Conservation (phyloP, 2,888 invertebrate genomes). For the Synergus laeviventris region DNA sequence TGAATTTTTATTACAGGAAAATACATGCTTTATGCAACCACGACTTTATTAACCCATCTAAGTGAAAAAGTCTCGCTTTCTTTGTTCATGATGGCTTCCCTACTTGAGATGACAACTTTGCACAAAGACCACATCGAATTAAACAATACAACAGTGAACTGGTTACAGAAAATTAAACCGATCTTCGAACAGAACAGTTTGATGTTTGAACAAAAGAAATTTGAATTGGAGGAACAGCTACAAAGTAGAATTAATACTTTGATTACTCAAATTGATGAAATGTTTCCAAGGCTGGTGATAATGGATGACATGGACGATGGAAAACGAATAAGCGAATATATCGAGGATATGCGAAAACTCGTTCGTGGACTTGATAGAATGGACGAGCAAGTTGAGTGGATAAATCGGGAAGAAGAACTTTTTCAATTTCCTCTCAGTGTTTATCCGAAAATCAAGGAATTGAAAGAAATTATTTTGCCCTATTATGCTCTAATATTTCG, state of each 20-base stretch:
- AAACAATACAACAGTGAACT: slow-evolving; percentile 89
- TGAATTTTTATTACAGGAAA: slow-evolving; percentile 76
- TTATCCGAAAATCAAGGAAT: slow-evolving; percentile 88
- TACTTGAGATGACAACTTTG: slow-evolving; percentile 88
- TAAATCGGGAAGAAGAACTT: slow-evolving; percentile 91
- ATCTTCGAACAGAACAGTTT: slow-evolving; percentile 89
- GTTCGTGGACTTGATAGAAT: slow-evolving; percentile 86
- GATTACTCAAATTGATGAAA: slow-evolving; percentile 83
- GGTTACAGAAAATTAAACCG: slow-evolving; percentile 88
- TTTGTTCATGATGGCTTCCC: slow-evolving; percentile 81
- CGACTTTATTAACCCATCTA: slow-evolving; percentile 82
- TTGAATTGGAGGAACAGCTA: slow-evolving; percentile 89
- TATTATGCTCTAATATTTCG: slow-evolving; percentile 84
- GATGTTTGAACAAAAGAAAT: slow-evolving; percentile 88
- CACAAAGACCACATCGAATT: slow-evolving; percentile 85
- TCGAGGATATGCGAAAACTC: slow-evolving; percentile 85
- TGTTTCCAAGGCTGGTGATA: slow-evolving; percentile 86
- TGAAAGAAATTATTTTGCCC: slow-evolving; percentile 84
- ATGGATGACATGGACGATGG: slow-evolving; percentile 92
- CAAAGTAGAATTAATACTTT: slow-evolving; percentile 83
- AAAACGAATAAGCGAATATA: slow-evolving; percentile 86
- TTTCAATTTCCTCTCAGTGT: slow-evolving; percentile 88
- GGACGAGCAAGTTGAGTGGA: slow-evolving; percentile 88
- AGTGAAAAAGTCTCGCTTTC: slow-evolving; percentile 84
- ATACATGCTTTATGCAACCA: slow-evolving; percentile 88